Evolutionary conservation across 1,140 invertebrate genomes (phyloP).

Genomic region (Globodera rostochiensis): DNA sequence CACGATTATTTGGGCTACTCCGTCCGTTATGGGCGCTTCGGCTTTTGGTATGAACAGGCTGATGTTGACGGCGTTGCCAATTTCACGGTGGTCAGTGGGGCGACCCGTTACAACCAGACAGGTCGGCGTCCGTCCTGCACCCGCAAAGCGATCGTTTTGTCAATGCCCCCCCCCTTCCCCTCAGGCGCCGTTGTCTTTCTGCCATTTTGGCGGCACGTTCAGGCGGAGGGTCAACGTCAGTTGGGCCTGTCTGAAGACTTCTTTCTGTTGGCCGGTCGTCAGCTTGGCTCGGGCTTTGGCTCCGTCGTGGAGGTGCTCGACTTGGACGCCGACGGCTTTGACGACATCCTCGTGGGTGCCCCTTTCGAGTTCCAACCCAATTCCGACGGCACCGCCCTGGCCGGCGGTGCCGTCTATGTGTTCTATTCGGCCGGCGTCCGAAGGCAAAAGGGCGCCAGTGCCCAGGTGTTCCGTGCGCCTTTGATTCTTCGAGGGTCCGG

Average conservation of each 20-base stretch:
- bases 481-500: constrained; percentile 47
- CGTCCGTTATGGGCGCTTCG: constrained; percentile 58
- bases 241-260: constrained; percentile 45
- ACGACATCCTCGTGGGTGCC: constrained; percentile 84
- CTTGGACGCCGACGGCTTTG: constrained; percentile 67
- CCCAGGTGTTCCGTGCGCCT: constrained; percentile 53
- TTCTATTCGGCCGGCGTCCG: constrained; percentile 73
- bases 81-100: constrained; percentile 61
- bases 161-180: no score
- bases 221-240: constrained; percentile 44
- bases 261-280: constrained; percentile 53
- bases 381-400: constrained; percentile 40
- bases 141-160: no score
- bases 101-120: constrained; percentile 59
- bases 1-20: constrained; percentile 64
- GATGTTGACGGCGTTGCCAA: constrained; percentile 11
- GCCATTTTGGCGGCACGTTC: constrained; percentile 52
- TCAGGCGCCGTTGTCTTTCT: constrained; percentile 58
- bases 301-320: constrained; percentile 61
- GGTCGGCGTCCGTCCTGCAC: not conserved
- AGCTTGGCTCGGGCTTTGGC: constrained; percentile 62
- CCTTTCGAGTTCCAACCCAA: constrained; percentile 80
- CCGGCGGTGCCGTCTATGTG: constrained; percentile 85
- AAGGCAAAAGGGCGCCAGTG: constrained; percentile 24
- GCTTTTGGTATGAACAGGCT: constrained; percentile 50